A percentile compares a stretch with the other conserved stretches of the same genome.
Conservation (phyloP, 2,888 invertebrate genomes). For the Acheta domesticus region DNA sequence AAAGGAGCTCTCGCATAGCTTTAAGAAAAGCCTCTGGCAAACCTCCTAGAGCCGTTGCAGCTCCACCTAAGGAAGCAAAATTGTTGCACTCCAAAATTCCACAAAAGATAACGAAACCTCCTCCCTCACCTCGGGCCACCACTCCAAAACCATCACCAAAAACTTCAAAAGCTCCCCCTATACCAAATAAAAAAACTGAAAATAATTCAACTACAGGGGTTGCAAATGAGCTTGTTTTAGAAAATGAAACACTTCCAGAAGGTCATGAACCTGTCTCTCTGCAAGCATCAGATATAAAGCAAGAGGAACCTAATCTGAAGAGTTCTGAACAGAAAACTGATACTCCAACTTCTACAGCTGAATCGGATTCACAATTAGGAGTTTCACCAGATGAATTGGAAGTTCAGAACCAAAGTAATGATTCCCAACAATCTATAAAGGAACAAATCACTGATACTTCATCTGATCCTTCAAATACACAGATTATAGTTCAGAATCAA, state of each 20-base stretch:
- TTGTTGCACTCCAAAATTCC: conserved; percentile 25
- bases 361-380: neutral
- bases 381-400: neutral
- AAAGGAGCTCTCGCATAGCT: neutral
- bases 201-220: neutral
- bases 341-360: neutral
- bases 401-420: neutral
- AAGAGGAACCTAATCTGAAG: conserved; percentile 12
- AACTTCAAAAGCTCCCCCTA: conserved; percentile 5
- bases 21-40: neutral
- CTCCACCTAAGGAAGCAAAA: neutral
- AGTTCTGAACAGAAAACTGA: conserved; percentile 22
- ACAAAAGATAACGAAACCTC: conserved; percentile 33
- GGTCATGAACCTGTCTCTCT: neutral
- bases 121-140: conserved; percentile 12
- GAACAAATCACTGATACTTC: conserved; percentile 25
- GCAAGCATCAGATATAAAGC: neutral
- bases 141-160: conserved; percentile 24
- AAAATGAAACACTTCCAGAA: neutral
- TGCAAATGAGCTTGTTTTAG: neutral
- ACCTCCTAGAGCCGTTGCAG: neutral
- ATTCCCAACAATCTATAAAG: neutral
- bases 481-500: neutral
- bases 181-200: conserved; percentile 12
- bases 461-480: conserved; percentile 28